A percentile compares a stretch with the other conserved stretches of the same genome.
These are phyloP conservation scores for Acanthochromis polyacanthus DNA, from an alignment of 2,113 vertebrate genomes.

Conservation along the genomic window DNA sequence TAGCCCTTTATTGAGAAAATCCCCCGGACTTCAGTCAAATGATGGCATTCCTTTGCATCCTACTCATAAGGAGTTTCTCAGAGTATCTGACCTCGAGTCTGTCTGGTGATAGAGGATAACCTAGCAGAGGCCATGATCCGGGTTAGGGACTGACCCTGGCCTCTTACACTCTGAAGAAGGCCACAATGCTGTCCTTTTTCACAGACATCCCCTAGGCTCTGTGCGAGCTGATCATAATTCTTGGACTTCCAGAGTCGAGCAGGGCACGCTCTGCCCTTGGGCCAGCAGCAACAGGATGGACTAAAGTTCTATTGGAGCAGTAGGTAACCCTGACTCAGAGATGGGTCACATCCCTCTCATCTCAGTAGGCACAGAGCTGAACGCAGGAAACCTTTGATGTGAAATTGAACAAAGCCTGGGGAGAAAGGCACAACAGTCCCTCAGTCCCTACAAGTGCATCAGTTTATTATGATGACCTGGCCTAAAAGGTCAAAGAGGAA, in stretches of 20 bases:
- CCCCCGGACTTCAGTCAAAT: slow-evolving; percentile 59
- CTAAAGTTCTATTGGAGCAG: slow-evolving; percentile 19
- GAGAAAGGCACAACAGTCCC: slow-evolving; percentile 38
- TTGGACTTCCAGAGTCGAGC: slow-evolving; percentile 48
- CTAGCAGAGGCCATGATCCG: slow-evolving; percentile 61
- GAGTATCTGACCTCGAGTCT: slow-evolving; percentile 58
- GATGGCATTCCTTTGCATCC: slow-evolving; percentile 65
- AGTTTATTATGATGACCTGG: slow-evolving; percentile 80
- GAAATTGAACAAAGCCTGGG: slow-evolving; percentile 47
- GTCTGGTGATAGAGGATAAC: slow-evolving; percentile 50
- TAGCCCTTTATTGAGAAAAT: slow-evolving; percentile 60
- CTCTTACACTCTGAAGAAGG: slow-evolving; percentile 34
- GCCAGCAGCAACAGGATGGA: slow-evolving; percentile 42
- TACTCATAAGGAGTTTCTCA: slow-evolving; percentile 55
- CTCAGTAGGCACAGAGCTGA: slow-evolving; percentile 50
- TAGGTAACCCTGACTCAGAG: slow-evolving; percentile 63
- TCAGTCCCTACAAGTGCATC: slow-evolving; percentile 45
- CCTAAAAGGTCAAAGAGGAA: slow-evolving; percentile 72
- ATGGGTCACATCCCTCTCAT: slow-evolving; percentile 72
- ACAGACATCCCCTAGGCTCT: slow-evolving; percentile 52
- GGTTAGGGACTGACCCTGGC: slow-evolving; percentile 56
- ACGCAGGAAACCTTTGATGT: slow-evolving; percentile 76
- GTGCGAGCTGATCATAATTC: slow-evolving; percentile 54
- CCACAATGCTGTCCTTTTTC: slow-evolving; percentile 79
- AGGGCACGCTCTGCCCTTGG: slow-evolving; percentile 45